A percentile compares a stretch with the other conserved stretches of the same genome.
These are phyloP conservation scores for Plutomurus gul DNA, from an alignment of 1,140 invertebrate species.

Conservation along the genomic window DNA sequence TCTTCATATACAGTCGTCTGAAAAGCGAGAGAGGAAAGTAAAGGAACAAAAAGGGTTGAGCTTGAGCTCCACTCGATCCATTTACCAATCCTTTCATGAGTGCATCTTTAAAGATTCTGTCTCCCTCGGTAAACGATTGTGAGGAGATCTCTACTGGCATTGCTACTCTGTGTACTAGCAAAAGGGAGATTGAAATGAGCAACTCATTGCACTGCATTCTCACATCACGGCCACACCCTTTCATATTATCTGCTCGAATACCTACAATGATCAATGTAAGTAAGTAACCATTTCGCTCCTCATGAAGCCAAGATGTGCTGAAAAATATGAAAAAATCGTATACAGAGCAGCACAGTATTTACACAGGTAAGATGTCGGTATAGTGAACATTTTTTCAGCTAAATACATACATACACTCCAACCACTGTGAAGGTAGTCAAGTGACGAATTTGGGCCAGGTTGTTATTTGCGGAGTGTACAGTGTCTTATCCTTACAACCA, in stretches of 20 bases:
- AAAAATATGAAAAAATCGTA: no score
- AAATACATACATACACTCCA: no score
- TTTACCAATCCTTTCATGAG: constrained; percentile 39
- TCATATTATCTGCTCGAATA: neutral
- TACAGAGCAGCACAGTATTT: no score
- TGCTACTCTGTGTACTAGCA: neutral
- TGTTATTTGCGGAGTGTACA: no score
- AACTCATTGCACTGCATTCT: neutral
- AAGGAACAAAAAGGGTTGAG: constrained; percentile 35
- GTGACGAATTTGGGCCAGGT: no score
- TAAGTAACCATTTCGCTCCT: no score
- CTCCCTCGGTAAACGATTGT: neutral
- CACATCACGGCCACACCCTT: neutral
- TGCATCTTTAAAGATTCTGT: neutral
- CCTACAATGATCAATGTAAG: neutral
- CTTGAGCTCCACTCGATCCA: constrained; percentile 23
- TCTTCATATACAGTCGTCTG: neutral
- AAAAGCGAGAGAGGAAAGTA: neutral
- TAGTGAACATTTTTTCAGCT: no score
- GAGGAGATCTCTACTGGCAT: neutral
- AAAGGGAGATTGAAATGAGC: no score
- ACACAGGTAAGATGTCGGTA: no score
- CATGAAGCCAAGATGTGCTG: no score
- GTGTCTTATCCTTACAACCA: no score
- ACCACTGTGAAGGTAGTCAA: no score